These are phyloP conservation scores for Bombus confusus DNA, from an alignment of 1,140 invertebrate genomes.

Conservation along the genomic window DNA sequence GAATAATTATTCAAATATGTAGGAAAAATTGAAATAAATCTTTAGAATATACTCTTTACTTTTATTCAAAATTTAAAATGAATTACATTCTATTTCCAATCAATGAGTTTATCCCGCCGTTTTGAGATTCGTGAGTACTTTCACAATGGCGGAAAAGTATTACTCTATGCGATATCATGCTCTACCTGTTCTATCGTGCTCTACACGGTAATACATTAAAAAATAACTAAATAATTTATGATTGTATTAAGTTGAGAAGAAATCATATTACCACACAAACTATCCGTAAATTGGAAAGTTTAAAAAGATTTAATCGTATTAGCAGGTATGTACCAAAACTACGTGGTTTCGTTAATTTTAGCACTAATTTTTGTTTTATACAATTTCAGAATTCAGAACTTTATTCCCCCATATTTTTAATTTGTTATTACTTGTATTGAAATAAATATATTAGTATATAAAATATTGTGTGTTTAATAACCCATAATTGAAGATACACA, in stretches of 20 bases:
- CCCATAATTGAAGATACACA: neutral
- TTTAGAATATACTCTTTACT: neutral
- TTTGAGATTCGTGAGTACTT: constrained; percentile 15
- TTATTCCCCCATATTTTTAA: neutral
- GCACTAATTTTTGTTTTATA: neutral
- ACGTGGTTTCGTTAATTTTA: neutral
- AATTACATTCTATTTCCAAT: neutral
- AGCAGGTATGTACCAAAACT: constrained; percentile 16
- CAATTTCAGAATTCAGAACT: neutral
- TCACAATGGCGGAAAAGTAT: constrained; percentile 27
- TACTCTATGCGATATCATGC: neutral
- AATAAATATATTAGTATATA: constrained; percentile 7
- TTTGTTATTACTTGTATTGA: neutral
- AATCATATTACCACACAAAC: neutral
- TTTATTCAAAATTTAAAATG: neutral
- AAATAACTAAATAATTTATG: neutral
- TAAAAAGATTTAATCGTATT: neutral
- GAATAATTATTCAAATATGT: neutral
- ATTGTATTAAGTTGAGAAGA: neutral
- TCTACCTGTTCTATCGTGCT: no score
- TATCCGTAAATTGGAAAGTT: neutral
- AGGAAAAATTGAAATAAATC: neutral
- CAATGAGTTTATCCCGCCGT: constrained; percentile 7
- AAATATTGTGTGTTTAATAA: constrained; percentile 10
- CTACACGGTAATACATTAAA: constrained; percentile 3